Conservation (phyloP, 2,888 invertebrate species). For the Ormia ochracea region DNA sequence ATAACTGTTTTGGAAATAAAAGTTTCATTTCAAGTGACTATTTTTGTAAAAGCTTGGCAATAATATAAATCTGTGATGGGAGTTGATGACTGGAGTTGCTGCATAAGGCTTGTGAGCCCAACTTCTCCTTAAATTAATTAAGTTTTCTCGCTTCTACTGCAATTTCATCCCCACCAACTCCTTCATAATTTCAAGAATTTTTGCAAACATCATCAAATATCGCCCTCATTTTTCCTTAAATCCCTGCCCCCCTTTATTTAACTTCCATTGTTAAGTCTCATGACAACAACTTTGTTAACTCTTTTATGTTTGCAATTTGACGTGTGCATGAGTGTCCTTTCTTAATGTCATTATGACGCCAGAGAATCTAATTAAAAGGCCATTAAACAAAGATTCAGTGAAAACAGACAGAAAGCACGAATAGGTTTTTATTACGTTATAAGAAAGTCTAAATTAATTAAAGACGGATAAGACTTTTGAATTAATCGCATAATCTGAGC, state of each 20-base stretch:
- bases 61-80: too few species aligned
- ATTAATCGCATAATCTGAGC: too few species aligned
- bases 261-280: neutral
- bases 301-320: neutral
- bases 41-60: too few species aligned
- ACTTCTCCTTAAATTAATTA: neutral
- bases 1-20: too few species aligned
- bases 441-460: too few species aligned
- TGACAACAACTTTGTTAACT: neutral
- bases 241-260: neutral
- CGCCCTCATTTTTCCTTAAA: neutral
- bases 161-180: neutral
- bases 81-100: too few species aligned
- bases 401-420: too few species aligned
- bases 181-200: neutral
- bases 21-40: too few species aligned
- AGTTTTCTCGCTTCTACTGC: conserved; percentile 2
- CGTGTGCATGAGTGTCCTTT: neutral
- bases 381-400: neutral
- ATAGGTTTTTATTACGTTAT: too few species aligned
- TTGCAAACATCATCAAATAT: neutral
- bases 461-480: too few species aligned
- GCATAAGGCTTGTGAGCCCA: neutral
- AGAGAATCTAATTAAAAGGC: neutral
- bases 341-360: neutral